Base-by-base conservation (phyloP, 2,113 vertebrate species). In the Cervus canadensis region DNA sequence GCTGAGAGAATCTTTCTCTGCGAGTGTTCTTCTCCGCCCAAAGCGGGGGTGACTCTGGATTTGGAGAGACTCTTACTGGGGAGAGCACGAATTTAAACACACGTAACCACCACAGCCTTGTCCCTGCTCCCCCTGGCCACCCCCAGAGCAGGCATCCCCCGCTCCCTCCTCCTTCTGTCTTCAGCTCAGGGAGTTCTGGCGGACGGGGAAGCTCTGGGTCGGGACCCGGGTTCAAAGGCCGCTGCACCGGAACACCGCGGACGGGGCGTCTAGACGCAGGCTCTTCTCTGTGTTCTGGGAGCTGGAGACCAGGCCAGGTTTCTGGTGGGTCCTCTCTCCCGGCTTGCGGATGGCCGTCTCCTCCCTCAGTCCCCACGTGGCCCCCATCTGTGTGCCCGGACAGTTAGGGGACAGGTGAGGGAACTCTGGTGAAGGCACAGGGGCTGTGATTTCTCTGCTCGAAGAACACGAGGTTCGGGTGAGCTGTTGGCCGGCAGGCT, bases 21-120 rank as follows among this genome's bases (percentile, higher is more conserved):
- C 4, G 1, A 5, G n/a, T 30, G 67, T 45, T 40, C 21, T 52
- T 28, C 36, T 6, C 28, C 2, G 2, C 19, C 17, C 4, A 36
- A 25, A 76, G n/a, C 0, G 0, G n/a, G 54, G n/a, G 23, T 2
- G 71, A 16, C 40, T 48, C 21, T 45, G 15, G 30, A 19, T 50
- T 30, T 5, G 21, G 78, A 43, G 83, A 19, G 36, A 30, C 56
- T 30, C 83, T 26, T 28, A 26, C 9, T 7, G 25, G 40, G 26
- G 10, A 28, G 14, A 19, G 40, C 57, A 7, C 0, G 10, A 3
- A 25, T 7, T 1, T 11, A 6, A 45, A 7, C 14, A 56, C 14
- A 3, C 3, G 40, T 25, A 6, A 45, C 36, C 11, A 2, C 28
- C 21, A 3, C 0, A 7, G 8, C 8, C 54, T 48, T 9, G 8